Conservation (phyloP, 2,888 invertebrate genomes). For the Colostygia pectinataria region DNA sequence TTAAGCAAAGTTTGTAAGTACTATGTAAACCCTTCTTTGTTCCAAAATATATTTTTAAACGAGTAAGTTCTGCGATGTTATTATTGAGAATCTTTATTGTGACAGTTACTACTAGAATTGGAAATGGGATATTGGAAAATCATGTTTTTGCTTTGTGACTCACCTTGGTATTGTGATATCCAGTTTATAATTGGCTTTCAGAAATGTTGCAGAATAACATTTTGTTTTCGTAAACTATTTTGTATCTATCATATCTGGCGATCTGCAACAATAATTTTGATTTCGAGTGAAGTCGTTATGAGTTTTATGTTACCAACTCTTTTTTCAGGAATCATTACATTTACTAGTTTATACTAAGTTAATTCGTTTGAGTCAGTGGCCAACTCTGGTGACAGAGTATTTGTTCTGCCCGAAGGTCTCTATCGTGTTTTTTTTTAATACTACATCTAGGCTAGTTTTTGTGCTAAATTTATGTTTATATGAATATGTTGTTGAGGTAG, state of each 20-base stretch:
- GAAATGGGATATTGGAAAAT: constrained; percentile 28
- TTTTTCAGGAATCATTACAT: too few relatives aligned
- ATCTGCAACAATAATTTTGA: constrained; percentile 15
- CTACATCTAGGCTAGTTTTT: too few relatives aligned
- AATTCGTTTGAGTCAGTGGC: too few relatives aligned
- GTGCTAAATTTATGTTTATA: too few relatives aligned
- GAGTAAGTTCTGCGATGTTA: constrained; percentile 22
- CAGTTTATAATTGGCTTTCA: constrained; percentile 25
- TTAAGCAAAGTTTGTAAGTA: too few relatives aligned
- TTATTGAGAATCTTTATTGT: constrained; percentile 24
- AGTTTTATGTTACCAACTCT: neutral
- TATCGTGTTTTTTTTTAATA: too few relatives aligned
- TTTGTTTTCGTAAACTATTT: constrained; percentile 16
- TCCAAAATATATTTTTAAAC: constrained; percentile 15
- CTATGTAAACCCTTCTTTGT: too few relatives aligned
- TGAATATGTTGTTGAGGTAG: too few relatives aligned
- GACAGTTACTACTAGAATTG: constrained; percentile 21
- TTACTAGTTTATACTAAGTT: too few relatives aligned
- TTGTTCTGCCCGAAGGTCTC: too few relatives aligned
- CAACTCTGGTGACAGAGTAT: too few relatives aligned
- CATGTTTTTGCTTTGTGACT: constrained; percentile 20
- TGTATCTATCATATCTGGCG: constrained; percentile 10
- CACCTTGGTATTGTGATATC: constrained; percentile 22
- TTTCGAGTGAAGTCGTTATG: constrained; percentile 6
- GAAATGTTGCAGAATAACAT: constrained; percentile 13